A percentile compares a stretch with the other conserved stretches of the same genome.
phyloP scores from a whole-genome alignment of 1,140 invertebrate species.

The Drosophila mayri region DNA sequence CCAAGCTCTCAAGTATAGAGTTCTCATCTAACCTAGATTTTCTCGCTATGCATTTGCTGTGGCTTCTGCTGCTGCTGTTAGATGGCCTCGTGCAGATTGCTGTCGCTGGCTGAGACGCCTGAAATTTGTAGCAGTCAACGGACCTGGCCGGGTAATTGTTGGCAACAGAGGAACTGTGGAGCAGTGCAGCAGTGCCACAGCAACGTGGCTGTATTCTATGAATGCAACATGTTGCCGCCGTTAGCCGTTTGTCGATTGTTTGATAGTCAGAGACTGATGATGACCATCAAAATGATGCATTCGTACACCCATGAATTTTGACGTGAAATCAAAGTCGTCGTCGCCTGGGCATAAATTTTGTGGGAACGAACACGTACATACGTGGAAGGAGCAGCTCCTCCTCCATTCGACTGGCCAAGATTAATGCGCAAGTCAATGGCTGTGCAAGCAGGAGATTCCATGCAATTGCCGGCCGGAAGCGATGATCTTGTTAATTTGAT shows the following conservation, averaged over 20 bases:
- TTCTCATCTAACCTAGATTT: not conserved
- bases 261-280: constrained; percentile 84
- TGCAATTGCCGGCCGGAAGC: constrained; percentile 71
- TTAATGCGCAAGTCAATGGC: constrained; percentile 74
- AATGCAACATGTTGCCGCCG: constrained; percentile 57
- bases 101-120: constrained; percentile 66
- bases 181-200: constrained; percentile 33
- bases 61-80: constrained; percentile 57
- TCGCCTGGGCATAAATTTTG: constrained; percentile 75
- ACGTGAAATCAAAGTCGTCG: constrained; percentile 79
- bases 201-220: constrained; percentile 30
- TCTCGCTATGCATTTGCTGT: constrained; percentile 1
- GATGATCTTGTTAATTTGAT: constrained; percentile 83
- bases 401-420: constrained; percentile 32
- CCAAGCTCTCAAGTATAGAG: not conserved
- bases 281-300: constrained; percentile 84
- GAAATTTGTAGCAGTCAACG: constrained; percentile 82
- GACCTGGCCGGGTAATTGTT: constrained; percentile 57
- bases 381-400: constrained; percentile 7
- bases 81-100: constrained; percentile 75
- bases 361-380: constrained; percentile 31
- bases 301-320: constrained; percentile 84
- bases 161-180: constrained; percentile 61
- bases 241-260: constrained; percentile 65
- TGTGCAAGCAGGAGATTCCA: constrained; percentile 12